Percentiles rank a stretch among this genome's conserved stretches.
Evolutionary conservation across 53 echinoderm and acorn worm genomes (phyloP).

Genomic region (Apostichopus leukothele): DNA sequence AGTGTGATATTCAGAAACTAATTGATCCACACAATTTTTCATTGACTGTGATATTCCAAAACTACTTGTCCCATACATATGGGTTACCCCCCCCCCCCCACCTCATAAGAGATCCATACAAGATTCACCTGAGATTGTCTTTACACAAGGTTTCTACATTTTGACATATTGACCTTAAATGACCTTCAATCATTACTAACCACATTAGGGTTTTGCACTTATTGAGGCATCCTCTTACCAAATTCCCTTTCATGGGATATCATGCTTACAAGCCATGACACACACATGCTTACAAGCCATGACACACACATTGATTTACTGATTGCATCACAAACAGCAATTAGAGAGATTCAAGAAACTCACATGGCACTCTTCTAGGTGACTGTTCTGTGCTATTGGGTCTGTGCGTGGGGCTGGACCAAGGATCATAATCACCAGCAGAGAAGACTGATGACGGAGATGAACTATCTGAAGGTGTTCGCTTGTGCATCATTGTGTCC

Average conservation of each 20-base stretch:
- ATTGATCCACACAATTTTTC: too few species aligned
- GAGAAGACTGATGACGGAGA: conserved; percentile 73
- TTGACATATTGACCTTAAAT: not conserved
- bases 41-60: too few species aligned
- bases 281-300: too few species aligned
- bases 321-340: too few species aligned
- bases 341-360: not conserved
- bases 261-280: too few species aligned
- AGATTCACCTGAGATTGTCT: not conserved
- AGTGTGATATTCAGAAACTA: too few species aligned
- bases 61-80: too few species aligned
- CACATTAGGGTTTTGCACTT: not conserved
- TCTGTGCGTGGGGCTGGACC: conserved; percentile 78
- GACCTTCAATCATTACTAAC: not conserved
- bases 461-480: conserved; percentile 87
- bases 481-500: conserved; percentile 65
- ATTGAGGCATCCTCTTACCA: too few species aligned
- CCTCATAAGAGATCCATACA: too few species aligned
- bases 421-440: conserved; percentile 75
- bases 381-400: conserved; percentile 6
- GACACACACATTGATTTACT: too few species aligned
- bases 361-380: conserved; percentile 24
- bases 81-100: too few species aligned
- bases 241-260: too few species aligned
- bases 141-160: not conserved